Percentiles rank a stretch among this genome's conserved stretches.
Evolutionary conservation across 2,113 vertebrate genomes (phyloP).

Genomic region (Cyanoramphus novaezelandiae): DNA sequence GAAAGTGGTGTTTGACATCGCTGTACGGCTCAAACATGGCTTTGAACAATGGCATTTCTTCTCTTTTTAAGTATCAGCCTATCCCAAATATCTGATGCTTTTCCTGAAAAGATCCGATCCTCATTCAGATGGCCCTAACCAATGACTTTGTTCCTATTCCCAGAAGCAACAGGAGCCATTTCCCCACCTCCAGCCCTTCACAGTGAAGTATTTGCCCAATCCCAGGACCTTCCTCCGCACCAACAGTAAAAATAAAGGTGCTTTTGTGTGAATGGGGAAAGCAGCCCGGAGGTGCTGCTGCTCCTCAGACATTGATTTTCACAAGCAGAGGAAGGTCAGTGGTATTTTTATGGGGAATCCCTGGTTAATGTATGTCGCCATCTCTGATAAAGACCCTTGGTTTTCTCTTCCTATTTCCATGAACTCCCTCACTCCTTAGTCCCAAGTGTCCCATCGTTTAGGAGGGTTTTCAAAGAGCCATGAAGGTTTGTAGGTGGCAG

Average conservation of each 20-base stretch:
- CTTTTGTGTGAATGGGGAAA: neutral
- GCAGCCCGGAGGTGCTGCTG: neutral
- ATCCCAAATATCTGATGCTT: neutral
- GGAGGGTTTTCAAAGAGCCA: neutral
- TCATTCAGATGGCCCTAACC: neutral
- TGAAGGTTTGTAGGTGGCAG: fast-evolving
- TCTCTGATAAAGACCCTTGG: neutral
- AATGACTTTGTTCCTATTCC: neutral
- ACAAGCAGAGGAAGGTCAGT: neutral
- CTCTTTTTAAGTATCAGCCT: neutral
- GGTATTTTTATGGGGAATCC: neutral
- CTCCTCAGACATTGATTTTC: neutral
- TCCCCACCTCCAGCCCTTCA: neutral
- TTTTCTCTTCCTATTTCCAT: neutral
- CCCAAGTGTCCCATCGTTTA: neutral
- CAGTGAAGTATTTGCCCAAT: neutral
- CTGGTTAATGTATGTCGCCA: neutral
- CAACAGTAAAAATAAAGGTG: neutral
- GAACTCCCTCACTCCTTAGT: neutral
- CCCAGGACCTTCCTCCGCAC: neutral
- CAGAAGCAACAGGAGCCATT: neutral
- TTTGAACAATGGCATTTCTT: fast-evolving
- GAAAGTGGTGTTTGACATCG: neutral
- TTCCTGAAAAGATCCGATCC: neutral
- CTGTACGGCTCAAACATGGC: neutral